Base-by-base conservation (phyloP, 2,797 vertebrate genomes). In the Hafferia zeledoni region DNA sequence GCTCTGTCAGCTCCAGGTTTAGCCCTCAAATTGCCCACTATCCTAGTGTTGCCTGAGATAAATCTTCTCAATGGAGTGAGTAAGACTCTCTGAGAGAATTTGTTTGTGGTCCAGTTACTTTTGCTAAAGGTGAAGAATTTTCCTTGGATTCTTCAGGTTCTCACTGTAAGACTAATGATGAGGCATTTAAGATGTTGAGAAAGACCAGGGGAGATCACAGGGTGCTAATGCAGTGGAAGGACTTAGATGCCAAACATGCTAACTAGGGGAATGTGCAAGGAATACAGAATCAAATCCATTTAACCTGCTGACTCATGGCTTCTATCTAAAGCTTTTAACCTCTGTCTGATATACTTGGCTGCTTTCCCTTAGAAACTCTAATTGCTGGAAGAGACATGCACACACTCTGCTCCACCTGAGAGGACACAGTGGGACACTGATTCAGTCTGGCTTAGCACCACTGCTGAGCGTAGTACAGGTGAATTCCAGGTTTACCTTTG, bases 321-420 rank as follows among this genome's bases (percentile, higher is more conserved):
- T 94, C 60, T 17, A 24, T 76, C 59, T 84, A 65, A 87, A 87
- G 55, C 49, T 74, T 90, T 83, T 91, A 85, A 83, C 79, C 33
- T 83, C 60, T 69, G 17, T 47, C 55, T 90, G 71, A 41, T 83
- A 16, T 30, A 43, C 52, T 84, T 96, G 86, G 74, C 86, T 84
- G 46, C 71, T 95, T 92, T 89, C 75, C 55, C 53, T 86, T 57
- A 70, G 63, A 91, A 76, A 69, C 83, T 70, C 20, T 56, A 87
- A 53, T 83, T 84, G 49, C 52, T 92, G 67, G 59, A 65, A 76
- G 74, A 78, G 74, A 33, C 3, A 2, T 23, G 17, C 39, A 49
- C 15, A 18, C 11, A 18, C 23, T 30, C 12, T 64, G 56, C 30
- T 90, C 50, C 74, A 41, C 78, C 52, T 39, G 1, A 3, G 49